Evolutionary conservation across 2,113 vertebrate species (phyloP), one percentile per base, ranked within the genome.

Genomic region (Strix uralensis): DNA sequence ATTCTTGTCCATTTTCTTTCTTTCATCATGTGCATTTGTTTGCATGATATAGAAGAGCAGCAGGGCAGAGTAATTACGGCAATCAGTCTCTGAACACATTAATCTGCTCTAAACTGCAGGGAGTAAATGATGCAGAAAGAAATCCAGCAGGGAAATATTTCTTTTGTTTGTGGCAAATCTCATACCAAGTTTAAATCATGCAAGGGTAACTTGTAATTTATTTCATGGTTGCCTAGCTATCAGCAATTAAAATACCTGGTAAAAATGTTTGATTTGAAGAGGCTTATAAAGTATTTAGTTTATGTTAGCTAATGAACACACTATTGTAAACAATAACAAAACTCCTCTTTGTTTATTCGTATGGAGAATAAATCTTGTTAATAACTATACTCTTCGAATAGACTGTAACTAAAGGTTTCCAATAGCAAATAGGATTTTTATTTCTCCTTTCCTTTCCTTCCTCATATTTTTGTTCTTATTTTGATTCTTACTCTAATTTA

Each of bases 61-160:
- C 97, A 98, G 97, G 98, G 97, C 96, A 96, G 87, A 96, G 95
- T 98, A 98, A 99, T 99, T 98, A 98, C 72, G 65, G 89, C 98
- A 98, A 98, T 98, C 98, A 98, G 97, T 98, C 97, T 97, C 97
- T 93, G 95, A 97, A 93, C 95, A 92, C 97, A 98, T 99, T 98
- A 98, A 98, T 99, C 98, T 98, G 98, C 97, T 96, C 97, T 98
- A 97, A 98, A 97, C 98, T 96, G 86, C 85, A 36, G 97, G 98
- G 97, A 98, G 98, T 97, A 98, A 98, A 98, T 98, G 98, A 98
- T 97, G 97, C 98, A 97, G 96, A 97, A 94, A 97, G 95, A 85
- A 95, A 96, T 88, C 95, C 96, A 93, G 80, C 84, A 90, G 97
- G 95, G 96, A 96, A 98, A 97, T 97, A 97, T 97, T 97, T 96